phyloP scores from a whole-genome alignment of 1,140 invertebrate species.

The Pogonus chalceus region DNA sequence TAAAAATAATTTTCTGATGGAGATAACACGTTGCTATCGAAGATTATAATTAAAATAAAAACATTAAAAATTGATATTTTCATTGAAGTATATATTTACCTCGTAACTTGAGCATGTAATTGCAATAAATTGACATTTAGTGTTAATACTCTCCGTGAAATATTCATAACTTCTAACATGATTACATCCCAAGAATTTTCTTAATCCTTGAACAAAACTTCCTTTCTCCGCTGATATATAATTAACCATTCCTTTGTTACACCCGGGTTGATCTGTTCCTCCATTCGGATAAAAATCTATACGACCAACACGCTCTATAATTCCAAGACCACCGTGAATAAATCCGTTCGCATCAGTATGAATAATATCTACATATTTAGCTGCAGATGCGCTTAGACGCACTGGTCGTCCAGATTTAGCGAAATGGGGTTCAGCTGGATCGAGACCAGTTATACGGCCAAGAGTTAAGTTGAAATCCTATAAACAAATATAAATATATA shows the following conservation, averaged over 20 bases:
- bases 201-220: slow-evolving; percentile 53
- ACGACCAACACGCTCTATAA: slow-evolving; percentile 69
- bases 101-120: slow-evolving; percentile 71
- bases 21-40: no score
- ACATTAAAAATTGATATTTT: slow-evolving; percentile 2
- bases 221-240: slow-evolving; percentile 55
- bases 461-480: slow-evolving; percentile 52
- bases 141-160: slow-evolving; percentile 76
- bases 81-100: slow-evolving; percentile 35
- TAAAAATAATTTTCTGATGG: no score
- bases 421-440: slow-evolving; percentile 89
- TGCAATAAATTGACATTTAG: slow-evolving; percentile 60
- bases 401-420: slow-evolving; percentile 70
- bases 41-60: slow-evolving; percentile 5
- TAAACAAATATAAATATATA: slow-evolving; percentile 14
- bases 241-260: slow-evolving; percentile 57
- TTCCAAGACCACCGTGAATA: slow-evolving; percentile 70
- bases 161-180: slow-evolving; percentile 75
- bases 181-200: slow-evolving; percentile 71
- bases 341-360: slow-evolving; percentile 79
- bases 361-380: slow-evolving; percentile 75
- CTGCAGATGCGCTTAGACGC: slow-evolving; percentile 74
- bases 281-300: slow-evolving; percentile 88
- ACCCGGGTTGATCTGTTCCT: slow-evolving; percentile 76
- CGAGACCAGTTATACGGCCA: slow-evolving; percentile 64